Percentiles rank a stretch among this genome's conserved stretches.
These are phyloP conservation scores for Globodera rostochiensis DNA, from an alignment of 1,140 invertebrate species.

Conservation along the genomic window DNA sequence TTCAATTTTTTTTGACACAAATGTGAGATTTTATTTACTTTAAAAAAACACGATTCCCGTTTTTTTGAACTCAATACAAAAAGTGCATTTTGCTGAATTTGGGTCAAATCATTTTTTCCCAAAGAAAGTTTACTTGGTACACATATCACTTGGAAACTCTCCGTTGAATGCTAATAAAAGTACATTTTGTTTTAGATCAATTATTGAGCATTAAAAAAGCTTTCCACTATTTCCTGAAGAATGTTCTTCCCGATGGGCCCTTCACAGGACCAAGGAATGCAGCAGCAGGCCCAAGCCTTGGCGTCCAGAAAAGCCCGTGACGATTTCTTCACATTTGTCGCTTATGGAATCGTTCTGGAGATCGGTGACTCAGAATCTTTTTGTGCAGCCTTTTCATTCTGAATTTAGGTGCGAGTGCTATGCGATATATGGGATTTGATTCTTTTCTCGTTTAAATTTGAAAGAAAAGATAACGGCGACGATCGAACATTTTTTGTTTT, in stretches of 20 bases:
- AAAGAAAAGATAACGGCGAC: not conserved
- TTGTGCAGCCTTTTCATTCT: conserved; percentile 1
- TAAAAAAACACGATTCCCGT: too few relatives aligned
- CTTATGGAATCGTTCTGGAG: conserved; percentile 25
- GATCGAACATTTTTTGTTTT: not conserved
- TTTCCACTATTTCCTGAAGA: not conserved
- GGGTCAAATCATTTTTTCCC: too few relatives aligned
- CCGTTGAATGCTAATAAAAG: too few relatives aligned
- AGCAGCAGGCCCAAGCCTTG: not conserved
- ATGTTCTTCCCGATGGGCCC: not conserved
- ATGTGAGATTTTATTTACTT: too few relatives aligned
- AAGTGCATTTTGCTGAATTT: too few relatives aligned
- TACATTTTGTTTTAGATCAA: too few relatives aligned
- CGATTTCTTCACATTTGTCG: conserved; percentile 30
- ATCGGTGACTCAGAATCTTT: conserved; percentile 14
- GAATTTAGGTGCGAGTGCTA: conserved; percentile 10
- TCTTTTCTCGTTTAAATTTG: conserved; percentile 12
- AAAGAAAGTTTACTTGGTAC: too few relatives aligned
- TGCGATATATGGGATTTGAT: conserved; percentile 21
- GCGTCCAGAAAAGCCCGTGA: conserved; percentile 4
- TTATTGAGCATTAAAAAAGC: too few relatives aligned
- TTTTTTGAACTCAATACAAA: too few relatives aligned
- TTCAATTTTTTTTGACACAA: too few relatives aligned
- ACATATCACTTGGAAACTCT: too few relatives aligned
- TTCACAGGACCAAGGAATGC: not conserved